Conservation (phyloP, 2,113 vertebrate genomes). For the Oreamnos americanus region DNA sequence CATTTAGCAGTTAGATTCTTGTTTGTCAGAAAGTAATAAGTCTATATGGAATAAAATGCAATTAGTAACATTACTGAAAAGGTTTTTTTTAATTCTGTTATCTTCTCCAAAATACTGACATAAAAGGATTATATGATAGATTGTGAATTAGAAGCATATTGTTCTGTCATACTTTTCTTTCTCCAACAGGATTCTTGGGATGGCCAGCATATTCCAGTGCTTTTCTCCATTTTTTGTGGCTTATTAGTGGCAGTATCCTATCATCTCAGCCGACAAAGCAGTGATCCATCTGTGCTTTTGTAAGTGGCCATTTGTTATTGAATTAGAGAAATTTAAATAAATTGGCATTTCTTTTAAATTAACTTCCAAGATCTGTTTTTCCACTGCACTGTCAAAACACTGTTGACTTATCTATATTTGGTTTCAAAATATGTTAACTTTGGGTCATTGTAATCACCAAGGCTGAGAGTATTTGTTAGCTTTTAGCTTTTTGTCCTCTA, state of each 20-base stretch:
- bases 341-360: constrained; percentile 11
- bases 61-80: not conserved
- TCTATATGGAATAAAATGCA: constrained; percentile 11
- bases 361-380: not conserved
- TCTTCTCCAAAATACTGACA: not conserved
- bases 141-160: not conserved
- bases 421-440: constrained; percentile 5
- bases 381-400: not conserved
- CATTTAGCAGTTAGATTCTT: not conserved
- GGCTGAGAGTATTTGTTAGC: not conserved
- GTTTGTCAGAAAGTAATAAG: not conserved
- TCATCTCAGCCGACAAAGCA: constrained; percentile 98
- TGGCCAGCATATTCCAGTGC: constrained; percentile 97
- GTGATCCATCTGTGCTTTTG: constrained; percentile 97
- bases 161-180: constrained; percentile 35
- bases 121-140: not conserved
- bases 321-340: constrained; percentile 12
- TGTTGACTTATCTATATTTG: not conserved
- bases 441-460: not conserved
- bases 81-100: constrained; percentile 17
- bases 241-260: constrained; percentile 96
- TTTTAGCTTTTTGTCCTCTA: not conserved
- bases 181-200: constrained; percentile 94
- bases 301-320: constrained; percentile 79
- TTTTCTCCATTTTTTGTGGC: constrained; percentile 98